Conservation (phyloP, 2,888 invertebrate species). For the Oscheius sp. region DNA sequence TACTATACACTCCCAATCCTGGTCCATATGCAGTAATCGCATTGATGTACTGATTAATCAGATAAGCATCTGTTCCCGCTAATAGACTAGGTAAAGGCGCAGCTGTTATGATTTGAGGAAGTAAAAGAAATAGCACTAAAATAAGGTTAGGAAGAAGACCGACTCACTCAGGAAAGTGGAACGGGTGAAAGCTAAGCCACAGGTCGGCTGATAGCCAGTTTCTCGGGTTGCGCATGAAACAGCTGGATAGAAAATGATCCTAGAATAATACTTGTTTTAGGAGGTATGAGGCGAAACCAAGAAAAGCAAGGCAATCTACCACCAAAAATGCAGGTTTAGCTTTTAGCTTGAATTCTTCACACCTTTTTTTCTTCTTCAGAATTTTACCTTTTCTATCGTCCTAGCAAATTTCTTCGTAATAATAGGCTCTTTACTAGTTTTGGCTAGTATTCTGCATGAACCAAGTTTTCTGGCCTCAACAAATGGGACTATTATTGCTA, state of each 20-base stretch:
- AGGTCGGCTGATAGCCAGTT: too few relatives aligned
- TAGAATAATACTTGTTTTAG: too few relatives aligned
- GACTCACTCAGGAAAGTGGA: too few relatives aligned
- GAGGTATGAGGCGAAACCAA: too few relatives aligned
- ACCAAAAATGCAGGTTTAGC: too few relatives aligned
- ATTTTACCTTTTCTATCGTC: too few relatives aligned
- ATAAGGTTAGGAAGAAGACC: not conserved
- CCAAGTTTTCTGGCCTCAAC: not conserved
- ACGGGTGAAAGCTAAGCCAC: not conserved
- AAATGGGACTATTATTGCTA: too few relatives aligned
- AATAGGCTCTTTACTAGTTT: not conserved
- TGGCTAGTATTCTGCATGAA: not conserved
- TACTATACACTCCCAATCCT: conserved; percentile 61
- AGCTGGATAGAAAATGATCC: too few relatives aligned
- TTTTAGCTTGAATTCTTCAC: too few relatives aligned
- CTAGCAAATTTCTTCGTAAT: not conserved
- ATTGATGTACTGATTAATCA: conserved; percentile 55
- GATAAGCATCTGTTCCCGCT: conserved; percentile 35
- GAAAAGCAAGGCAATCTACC: too few relatives aligned
- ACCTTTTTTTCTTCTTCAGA: too few relatives aligned
- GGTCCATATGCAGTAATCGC: conserved; percentile 64
- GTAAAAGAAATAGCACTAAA: conserved; percentile 6
- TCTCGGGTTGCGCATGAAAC: too few relatives aligned
- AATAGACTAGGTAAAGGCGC: conserved; percentile 43
- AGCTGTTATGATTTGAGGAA: not conserved